Conservation (phyloP, 2,888 invertebrate species). For the Hypselothyrea guttata region DNA sequence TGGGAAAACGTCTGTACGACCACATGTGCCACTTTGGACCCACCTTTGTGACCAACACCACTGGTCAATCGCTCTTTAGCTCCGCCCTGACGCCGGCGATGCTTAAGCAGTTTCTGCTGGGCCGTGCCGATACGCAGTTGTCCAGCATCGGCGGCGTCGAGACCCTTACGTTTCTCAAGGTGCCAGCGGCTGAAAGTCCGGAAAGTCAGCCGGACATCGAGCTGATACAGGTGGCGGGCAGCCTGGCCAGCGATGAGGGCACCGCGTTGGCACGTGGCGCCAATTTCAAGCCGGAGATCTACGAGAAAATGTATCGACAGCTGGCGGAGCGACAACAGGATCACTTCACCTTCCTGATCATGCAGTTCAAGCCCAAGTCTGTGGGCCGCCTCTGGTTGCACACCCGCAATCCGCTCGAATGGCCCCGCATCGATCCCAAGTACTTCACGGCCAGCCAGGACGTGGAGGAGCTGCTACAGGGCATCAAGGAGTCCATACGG, state of each 20-base stretch:
- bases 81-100: slow-evolving; percentile 37
- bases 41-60: slow-evolving; percentile 79
- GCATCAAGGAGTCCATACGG: slow-evolving; percentile 85
- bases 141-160: slow-evolving; percentile 85
- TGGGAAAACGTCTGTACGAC: slow-evolving; percentile 87
- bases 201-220: slow-evolving; percentile 87
- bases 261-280: slow-evolving; percentile 84
- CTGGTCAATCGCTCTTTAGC: slow-evolving; percentile 63
- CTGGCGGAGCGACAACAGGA: slow-evolving; percentile 83
- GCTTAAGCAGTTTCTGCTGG: slow-evolving; percentile 59
- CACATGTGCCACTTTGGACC: slow-evolving; percentile 82
- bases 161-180: slow-evolving; percentile 86
- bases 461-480: slow-evolving; percentile 84
- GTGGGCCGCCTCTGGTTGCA: slow-evolving; percentile 87
- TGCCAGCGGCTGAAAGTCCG: slow-evolving; percentile 84
- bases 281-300: slow-evolving; percentile 84
- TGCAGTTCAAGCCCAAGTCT: slow-evolving; percentile 89
- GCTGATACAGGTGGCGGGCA: slow-evolving; percentile 86
- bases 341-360: slow-evolving; percentile 86
- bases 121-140: slow-evolving; percentile 83
- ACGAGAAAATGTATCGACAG: slow-evolving; percentile 84
- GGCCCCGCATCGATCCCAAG: slow-evolving; percentile 85
- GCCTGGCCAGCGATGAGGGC: slow-evolving; percentile 85
- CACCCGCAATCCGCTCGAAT: slow-evolving; percentile 85
- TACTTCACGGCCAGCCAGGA: slow-evolving; percentile 83